A percentile compares a stretch with the other conserved stretches of the same genome.
Evolutionary conservation across 2,888 invertebrate species (phyloP).

Genomic region (Acrobasis consociella): DNA sequence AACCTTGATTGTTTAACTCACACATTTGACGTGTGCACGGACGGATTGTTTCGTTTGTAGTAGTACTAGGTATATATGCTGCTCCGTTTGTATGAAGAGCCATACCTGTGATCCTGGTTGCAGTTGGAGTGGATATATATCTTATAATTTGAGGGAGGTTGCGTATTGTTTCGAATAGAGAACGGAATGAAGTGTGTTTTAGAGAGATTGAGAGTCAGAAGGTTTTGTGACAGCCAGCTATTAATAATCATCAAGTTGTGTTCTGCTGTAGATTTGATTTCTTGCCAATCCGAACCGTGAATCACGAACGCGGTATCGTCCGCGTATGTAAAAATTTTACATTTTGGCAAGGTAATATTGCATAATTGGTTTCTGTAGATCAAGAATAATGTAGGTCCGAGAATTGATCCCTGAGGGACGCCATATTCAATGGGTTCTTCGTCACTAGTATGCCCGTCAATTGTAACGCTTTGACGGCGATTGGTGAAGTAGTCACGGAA

Average conservation of each 20-base stretch:
- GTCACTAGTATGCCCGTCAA: background rate
- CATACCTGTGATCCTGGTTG: too few species aligned
- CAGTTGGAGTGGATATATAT: too few species aligned
- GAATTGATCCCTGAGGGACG: background rate
- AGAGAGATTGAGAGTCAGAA: constrained; percentile 1
- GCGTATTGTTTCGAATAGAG: too few species aligned
- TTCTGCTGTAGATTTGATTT: constrained; percentile 1
- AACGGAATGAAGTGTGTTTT: too few species aligned
- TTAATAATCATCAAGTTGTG: constrained; percentile 7
- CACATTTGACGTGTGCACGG: too few species aligned
- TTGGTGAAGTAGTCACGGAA: constrained; percentile 8
- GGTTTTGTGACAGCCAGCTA: constrained; percentile 10
- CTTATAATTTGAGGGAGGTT: too few species aligned
- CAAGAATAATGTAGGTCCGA: constrained; percentile 3
- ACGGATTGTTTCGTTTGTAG: too few species aligned
- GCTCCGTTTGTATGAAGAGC: too few species aligned
- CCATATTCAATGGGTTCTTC: constrained; percentile 12
- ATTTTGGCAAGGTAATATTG: too few species aligned
- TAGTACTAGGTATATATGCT: too few species aligned
- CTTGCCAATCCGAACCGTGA: background rate
- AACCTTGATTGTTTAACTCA: too few species aligned
- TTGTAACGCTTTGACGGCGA: constrained; percentile 7
- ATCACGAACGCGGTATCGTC: background rate
- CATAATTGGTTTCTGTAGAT: constrained; percentile 1
- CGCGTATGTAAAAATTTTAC: too few species aligned